phyloP scores from a whole-genome alignment of 2,797 vertebrate species.

The Mus minutoides region DNA sequence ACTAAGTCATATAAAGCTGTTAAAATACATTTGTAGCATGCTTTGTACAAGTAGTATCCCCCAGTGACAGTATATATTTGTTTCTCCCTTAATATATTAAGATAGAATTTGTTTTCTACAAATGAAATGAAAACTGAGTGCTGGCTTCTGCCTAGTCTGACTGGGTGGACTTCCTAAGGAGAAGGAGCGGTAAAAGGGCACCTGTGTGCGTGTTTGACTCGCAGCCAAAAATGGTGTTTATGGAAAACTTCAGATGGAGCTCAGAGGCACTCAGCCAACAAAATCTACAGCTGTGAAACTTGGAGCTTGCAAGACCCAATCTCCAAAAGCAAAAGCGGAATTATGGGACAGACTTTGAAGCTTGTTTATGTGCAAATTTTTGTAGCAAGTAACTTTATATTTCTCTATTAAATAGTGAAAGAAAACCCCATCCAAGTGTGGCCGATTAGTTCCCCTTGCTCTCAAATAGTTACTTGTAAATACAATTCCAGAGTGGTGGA shows the following conservation, averaged over 20 bases:
- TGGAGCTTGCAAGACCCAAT: slow-evolving; percentile 76
- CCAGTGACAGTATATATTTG: background rate
- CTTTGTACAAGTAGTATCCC: background rate
- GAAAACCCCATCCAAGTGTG: slow-evolving; percentile 25
- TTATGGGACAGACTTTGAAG: slow-evolving; percentile 76
- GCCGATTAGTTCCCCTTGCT: background rate
- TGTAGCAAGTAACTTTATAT: slow-evolving; percentile 68
- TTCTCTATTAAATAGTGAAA: slow-evolving; percentile 61
- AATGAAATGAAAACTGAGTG: slow-evolving; percentile 76
- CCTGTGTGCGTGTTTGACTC: slow-evolving; percentile 88
- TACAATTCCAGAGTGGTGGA: background rate
- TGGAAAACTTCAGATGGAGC: slow-evolving; percentile 88
- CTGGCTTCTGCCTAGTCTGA: slow-evolving; percentile 83
- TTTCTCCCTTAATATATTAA: slow-evolving; percentile 43
- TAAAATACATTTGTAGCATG: background rate
- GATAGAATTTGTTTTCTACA: slow-evolving; percentile 71
- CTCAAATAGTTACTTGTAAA: background rate
- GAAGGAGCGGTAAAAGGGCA: slow-evolving; percentile 89
- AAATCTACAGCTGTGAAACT: slow-evolving; percentile 85
- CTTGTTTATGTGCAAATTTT: slow-evolving; percentile 69
- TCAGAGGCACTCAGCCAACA: slow-evolving; percentile 83
- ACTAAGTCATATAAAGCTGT: background rate
- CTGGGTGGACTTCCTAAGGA: slow-evolving; percentile 88
- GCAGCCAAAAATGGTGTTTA: slow-evolving; percentile 89
- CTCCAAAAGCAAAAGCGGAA: slow-evolving; percentile 77